A percentile compares a stretch with the other conserved stretches of the same genome.
Evolutionary conservation across 2,888 invertebrate genomes (phyloP).

Genomic region (Corbicula japonica): DNA sequence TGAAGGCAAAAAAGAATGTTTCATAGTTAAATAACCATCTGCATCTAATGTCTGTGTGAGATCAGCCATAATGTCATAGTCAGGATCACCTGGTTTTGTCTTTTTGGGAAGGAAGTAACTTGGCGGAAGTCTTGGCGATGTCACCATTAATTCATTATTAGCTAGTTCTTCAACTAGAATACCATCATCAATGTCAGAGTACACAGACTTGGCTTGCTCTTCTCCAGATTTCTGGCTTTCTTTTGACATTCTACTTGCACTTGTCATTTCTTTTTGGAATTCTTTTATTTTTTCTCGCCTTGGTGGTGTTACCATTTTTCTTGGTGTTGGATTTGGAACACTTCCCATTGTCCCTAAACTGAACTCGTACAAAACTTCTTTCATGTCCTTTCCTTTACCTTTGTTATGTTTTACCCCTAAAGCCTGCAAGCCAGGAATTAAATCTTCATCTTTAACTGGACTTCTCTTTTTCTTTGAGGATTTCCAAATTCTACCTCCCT

Average conservation of each 20-base stretch:
- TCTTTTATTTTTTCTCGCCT: slow-evolving; percentile 52
- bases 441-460: slow-evolving; percentile 49
- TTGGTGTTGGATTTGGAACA: slow-evolving; percentile 66
- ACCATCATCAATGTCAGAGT: slow-evolving; percentile 79
- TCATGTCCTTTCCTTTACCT: slow-evolving; percentile 69
- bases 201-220: slow-evolving; percentile 71
- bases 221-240: slow-evolving; percentile 41
- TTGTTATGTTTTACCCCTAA: slow-evolving; percentile 12
- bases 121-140: slow-evolving; percentile 49
- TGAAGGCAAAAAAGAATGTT: slow-evolving; percentile 78
- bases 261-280: slow-evolving; percentile 48
- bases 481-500: slow-evolving; percentile 73
- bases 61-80: slow-evolving; percentile 66
- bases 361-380: slow-evolving; percentile 80
- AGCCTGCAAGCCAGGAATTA: slow-evolving; percentile 29
- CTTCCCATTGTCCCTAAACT: slow-evolving; percentile 82
- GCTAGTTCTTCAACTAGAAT: slow-evolving; percentile 81
- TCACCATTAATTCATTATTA: slow-evolving; percentile 77
- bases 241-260: slow-evolving; percentile 11
- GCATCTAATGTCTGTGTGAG: slow-evolving; percentile 64
- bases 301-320: slow-evolving; percentile 45
- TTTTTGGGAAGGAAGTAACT: slow-evolving; percentile 38
- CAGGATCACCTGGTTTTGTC: slow-evolving; percentile 42
- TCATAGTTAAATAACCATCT: slow-evolving; percentile 68
- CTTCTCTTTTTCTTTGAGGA: slow-evolving; percentile 56